Percentiles rank a stretch among this genome's conserved stretches.
Conservation (phyloP, 2,888 invertebrate genomes). For the Harpalus rubripes region DNA sequence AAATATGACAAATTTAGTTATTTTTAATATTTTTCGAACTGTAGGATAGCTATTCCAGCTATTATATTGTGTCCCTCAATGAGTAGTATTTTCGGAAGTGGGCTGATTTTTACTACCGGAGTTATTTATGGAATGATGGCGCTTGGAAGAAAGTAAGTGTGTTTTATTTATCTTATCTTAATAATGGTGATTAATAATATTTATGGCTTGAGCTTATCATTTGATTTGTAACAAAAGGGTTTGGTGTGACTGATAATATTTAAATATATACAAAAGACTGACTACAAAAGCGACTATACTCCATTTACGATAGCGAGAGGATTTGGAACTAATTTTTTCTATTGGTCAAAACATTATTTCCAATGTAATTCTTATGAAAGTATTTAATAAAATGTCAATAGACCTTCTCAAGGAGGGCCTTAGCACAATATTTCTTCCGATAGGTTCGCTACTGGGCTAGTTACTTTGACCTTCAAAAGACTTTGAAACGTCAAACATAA, state of each 20-base stretch:
- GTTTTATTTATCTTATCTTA: slow-evolving; percentile 15
- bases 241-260: neutral
- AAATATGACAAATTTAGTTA: slow-evolving; percentile 41
- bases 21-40: neutral
- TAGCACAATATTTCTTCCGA: too few species aligned
- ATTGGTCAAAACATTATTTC: too few species aligned
- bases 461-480: too few species aligned
- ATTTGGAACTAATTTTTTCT: too few species aligned
- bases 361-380: too few species aligned
- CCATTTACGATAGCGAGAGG: too few species aligned
- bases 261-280: too few species aligned
- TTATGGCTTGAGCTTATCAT: slow-evolving; percentile 15
- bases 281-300: too few species aligned
- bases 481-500: too few species aligned
- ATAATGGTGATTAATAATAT: neutral
- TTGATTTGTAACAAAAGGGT: slow-evolving; percentile 56
- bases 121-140: slow-evolving; percentile 96
- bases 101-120: slow-evolving; percentile 92
- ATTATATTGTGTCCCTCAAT: slow-evolving; percentile 88
- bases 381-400: too few species aligned
- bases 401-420: too few species aligned
- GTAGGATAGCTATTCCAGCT: slow-evolving; percentile 89
- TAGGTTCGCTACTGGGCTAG: too few species aligned
- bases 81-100: slow-evolving; percentile 91
- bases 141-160: slow-evolving; percentile 94